These are phyloP conservation scores for Drosophila antonietae DNA, from an alignment of 2,888 invertebrate species.

Conservation along the genomic window DNA sequence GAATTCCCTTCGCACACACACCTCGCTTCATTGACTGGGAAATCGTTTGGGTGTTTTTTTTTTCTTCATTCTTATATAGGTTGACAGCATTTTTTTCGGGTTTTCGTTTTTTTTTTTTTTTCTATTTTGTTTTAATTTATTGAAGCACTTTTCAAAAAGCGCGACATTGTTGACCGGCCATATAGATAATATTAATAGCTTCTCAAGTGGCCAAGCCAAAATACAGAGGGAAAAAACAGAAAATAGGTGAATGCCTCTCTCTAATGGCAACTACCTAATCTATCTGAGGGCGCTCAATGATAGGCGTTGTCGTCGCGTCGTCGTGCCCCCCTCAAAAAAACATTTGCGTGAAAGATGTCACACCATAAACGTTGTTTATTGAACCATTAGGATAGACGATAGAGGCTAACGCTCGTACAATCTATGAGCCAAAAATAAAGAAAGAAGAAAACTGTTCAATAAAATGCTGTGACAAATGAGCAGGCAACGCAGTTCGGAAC, in stretches of 20 bases:
- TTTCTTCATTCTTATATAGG: slow-evolving; percentile 12
- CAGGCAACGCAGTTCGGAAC: background rate
- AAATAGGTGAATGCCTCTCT: slow-evolving; percentile 46
- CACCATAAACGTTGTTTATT: slow-evolving; percentile 75
- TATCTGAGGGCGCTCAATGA: slow-evolving; percentile 11
- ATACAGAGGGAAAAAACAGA: slow-evolving; percentile 2
- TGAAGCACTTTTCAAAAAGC: slow-evolving; percentile 71
- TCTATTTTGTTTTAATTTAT: slow-evolving; percentile 68
- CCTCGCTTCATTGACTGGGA: slow-evolving; percentile 21
- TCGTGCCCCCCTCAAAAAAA: slow-evolving; percentile 13
- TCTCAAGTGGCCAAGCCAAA: slow-evolving; percentile 60
- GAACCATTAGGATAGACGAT: slow-evolving; percentile 70
- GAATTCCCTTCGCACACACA: background rate
- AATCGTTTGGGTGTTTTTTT: slow-evolving; percentile 4
- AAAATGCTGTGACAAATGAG: slow-evolving; percentile 52
- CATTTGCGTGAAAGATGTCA: slow-evolving; percentile 79
- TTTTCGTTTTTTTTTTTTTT: slow-evolving; percentile 47
- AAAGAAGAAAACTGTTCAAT: slow-evolving; percentile 23
- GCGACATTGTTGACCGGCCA: slow-evolving; percentile 62
- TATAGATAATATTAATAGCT: slow-evolving; percentile 77
- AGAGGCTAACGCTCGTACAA: slow-evolving; percentile 36
- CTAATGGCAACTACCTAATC: slow-evolving; percentile 8
- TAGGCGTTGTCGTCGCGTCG: slow-evolving; percentile 8
- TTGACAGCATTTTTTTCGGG: slow-evolving; percentile 25
- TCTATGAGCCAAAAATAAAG: slow-evolving; percentile 8